Base-by-base conservation (phyloP, 1,140 invertebrate genomes). In the Mya arenaria region DNA sequence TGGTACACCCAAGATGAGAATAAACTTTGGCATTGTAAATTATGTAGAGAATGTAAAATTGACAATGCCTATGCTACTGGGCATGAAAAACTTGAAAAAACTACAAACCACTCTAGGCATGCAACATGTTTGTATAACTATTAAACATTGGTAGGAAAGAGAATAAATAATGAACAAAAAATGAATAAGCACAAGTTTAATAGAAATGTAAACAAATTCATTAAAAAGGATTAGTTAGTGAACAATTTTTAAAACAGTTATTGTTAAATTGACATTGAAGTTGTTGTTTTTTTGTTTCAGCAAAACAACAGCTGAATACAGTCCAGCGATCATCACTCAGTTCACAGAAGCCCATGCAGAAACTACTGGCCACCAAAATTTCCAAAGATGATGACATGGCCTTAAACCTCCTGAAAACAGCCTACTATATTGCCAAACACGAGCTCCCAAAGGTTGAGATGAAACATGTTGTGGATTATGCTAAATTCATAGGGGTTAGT, bases 231-330 rank as follows among this genome's bases (percentile, higher is more conserved):
- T 15, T 8, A 60, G 56, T 8, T 60, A 19, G 8, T 60, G 15
- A 28, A 60, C 25, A 17, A 10, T 60, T 60, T 25, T 19, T 8
- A 15, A 60, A 8, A 8, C 8, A 13, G 15, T 19, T 60, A 19
- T 60, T 60, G 15, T 19, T 60, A 13, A 19, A 60, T 60, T 8
- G 10, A 28, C 10, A 15, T 60, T 60, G 8, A 60, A 19, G 15
- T 36, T 65, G 15, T 68, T 68, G 4, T 32, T 58, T 19, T 56
- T 1, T 37, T 30, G 5, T 73, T 73, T 73, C 69, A 73, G 69
- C 69, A 17, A 44, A 73, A 23, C 28, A 37, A 6, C 69, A 56
- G 23, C 19, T 58, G 5, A 23, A 73, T 56, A 19, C 69, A 34
- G 69, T 73, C 2, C 5, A 10, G 25, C 1, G 41, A 19, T 73